Base-by-base conservation (phyloP, 2,888 invertebrate species). In the Athalia cordata region DNA sequence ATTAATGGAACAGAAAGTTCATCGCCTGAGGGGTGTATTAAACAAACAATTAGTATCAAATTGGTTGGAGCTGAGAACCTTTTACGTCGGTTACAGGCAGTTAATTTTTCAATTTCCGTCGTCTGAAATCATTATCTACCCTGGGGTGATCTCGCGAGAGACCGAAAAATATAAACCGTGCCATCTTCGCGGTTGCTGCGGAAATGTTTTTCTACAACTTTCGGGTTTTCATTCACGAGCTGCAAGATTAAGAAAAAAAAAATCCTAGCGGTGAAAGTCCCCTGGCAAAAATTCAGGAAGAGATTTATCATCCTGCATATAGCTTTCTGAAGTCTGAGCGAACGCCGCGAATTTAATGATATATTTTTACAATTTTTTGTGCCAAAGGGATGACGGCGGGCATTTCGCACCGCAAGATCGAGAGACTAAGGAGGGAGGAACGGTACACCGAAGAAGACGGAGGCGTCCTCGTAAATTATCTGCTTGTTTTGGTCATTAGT, bases 1-100 rank as follows among this genome's bases (percentile, higher is more conserved):
- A 72, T 72, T 72, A 72, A 59, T 47, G 72, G 15, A 59, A 72
- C 47, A 59, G 72, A 72, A 72, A 72, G 59, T 72, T 72, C n/a
- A 13, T 11, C n/a, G 59, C 59, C 59, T 29, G 57, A 11, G 59
- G 72, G 15, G 6, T n/a, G n/a, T 45, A 13, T 47, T 59, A 13
- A 72, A 72, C 59, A 59, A 45, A 72, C 72, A 59, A 72, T 72
- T 72, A 72, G 52, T 47, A 7, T 9, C n/a, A 72, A 59, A 72
- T 72, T 72, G 13, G 43, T 13, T 47, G 6, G 8, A n/a, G 7
- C 59, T 15, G 47, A 8, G 8, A 59, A 59, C 8, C 55, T 68
- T 55, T 68, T 68, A 55, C 68, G 8, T 68, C 7, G 9, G 52
- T 55, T 55, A 68, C n/a, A 43, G 52, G 5, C 47, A 7, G 29